Evolutionary conservation across 2,797 vertebrate genomes (phyloP), one percentile per base, ranked within the genome.

Genomic region (Rhinatrema bivittatum): DNA sequence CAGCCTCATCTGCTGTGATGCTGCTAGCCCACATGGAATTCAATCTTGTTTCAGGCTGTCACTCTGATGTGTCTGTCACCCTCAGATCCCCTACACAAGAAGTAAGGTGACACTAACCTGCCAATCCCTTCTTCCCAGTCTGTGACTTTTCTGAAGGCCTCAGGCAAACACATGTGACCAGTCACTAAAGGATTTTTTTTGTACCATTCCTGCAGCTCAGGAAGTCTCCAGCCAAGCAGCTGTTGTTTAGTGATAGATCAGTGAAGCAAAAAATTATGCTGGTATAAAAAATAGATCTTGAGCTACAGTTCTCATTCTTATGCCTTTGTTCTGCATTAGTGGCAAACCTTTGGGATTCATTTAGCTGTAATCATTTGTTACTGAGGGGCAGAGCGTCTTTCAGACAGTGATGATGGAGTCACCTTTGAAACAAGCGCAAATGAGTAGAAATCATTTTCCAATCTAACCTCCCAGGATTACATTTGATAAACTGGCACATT

Each of bases 181-280:
- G 53, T 32, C 72, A 71, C 73, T 72, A 50, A 75, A 77, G 62
- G 65, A 71, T 69, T 64, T 65, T n/a, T n/a, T 42, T 19, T 53
- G 57, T 44, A 56, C 39, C 25, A 29, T 70, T 76, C 54, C 50
- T 51, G 56, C 49, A 72, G 69, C 53, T 63, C 44, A 21, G 54
- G 44, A 46, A 74, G 69, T 68, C 78, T 81, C 69, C 65, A 70
- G 67, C 77, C 76, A 67, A 78, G 81, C 82, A 91, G 82, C 84
- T 91, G 87, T 79, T 90, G 78, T 88, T 89, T 85, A 84, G 84
- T 82, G 86, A 88, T 86, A 91, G 81, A 91, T 89, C 87, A 93
- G 79, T 88, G 87, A 91, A 93, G 85, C 87, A 89, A 89, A 87
- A 90, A 91, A 91, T 88, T 86, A 89, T 80, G 78, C 78, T 34